Conservation (phyloP, 2,113 vertebrate species). For the Sebastes schlegelii region DNA sequence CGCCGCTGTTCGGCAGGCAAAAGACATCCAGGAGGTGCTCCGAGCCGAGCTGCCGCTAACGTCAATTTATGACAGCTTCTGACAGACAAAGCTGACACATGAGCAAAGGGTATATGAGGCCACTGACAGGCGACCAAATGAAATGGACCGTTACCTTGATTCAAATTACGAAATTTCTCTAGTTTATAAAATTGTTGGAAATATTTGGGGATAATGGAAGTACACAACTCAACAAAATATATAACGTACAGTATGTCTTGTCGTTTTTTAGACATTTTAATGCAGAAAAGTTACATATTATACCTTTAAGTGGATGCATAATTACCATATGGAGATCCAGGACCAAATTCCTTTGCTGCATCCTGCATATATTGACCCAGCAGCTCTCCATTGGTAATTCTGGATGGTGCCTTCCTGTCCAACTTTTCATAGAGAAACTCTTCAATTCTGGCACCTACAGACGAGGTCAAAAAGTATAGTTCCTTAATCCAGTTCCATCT, state of each 20-base stretch:
- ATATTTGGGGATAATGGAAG: background rate
- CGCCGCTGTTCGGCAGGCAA: too few species aligned
- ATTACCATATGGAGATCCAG: constrained; percentile 92
- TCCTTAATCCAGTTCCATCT: background rate
- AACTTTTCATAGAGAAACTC: constrained; percentile 97
- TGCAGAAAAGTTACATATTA: background rate
- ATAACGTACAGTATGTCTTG: background rate
- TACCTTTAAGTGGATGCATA: background rate
- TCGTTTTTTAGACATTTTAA: too few species aligned
- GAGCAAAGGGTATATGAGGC: background rate
- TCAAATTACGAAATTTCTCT: background rate
- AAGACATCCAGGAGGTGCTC: too few species aligned
- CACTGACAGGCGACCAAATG: background rate
- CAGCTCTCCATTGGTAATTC: constrained; percentile 92
- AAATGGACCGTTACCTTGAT: background rate
- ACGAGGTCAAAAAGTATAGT: background rate
- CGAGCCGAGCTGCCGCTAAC: too few species aligned
- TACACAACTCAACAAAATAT: background rate
- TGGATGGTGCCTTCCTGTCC: constrained; percentile 92
- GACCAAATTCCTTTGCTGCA: constrained; percentile 91
- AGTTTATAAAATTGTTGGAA: background rate
- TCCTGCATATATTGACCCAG: constrained; percentile 94
- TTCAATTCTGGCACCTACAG: constrained; percentile 90
- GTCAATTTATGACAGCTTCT: background rate
- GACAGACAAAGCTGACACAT: background rate